Evolutionary conservation across 2,797 vertebrate species (phyloP).

Genomic region (Enteromius treurensis): DNA sequence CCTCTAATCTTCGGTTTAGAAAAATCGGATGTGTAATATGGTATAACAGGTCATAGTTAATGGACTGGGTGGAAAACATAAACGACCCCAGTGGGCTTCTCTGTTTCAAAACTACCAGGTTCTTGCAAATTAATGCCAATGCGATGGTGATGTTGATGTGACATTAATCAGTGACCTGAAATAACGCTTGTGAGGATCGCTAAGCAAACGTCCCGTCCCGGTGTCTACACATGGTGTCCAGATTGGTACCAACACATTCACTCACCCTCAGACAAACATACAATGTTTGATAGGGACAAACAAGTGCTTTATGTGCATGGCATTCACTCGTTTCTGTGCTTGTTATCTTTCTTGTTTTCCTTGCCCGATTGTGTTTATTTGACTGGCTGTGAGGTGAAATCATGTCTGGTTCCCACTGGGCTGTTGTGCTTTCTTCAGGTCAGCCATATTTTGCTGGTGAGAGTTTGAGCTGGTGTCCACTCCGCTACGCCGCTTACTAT

Average conservation of each 20-base stretch:
- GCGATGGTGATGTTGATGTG: slow-evolving; percentile 27
- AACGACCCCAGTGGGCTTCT: slow-evolving; percentile 49
- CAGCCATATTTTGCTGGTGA: slow-evolving; percentile 13
- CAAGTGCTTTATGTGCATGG: slow-evolving; percentile 8
- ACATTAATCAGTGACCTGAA: slow-evolving; percentile 49
- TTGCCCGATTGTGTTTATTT: slow-evolving; percentile 40
- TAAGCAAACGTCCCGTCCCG: slow-evolving; percentile 31
- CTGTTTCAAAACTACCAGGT: slow-evolving; percentile 35
- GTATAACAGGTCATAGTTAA: slow-evolving; percentile 41
- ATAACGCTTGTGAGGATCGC: background rate
- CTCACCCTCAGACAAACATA: slow-evolving; percentile 3
- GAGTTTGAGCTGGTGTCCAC: slow-evolving; percentile 29
- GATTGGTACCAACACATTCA: background rate
- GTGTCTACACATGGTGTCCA: slow-evolving; percentile 27
- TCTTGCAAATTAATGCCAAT: slow-evolving; percentile 44
- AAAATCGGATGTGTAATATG: slow-evolving; percentile 13
- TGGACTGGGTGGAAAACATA: slow-evolving; percentile 43
- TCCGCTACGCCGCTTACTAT: slow-evolving; percentile 6
- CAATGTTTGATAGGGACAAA: slow-evolving; percentile 26
- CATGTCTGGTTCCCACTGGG: slow-evolving; percentile 49
- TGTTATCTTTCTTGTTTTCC: slow-evolving; percentile 27
- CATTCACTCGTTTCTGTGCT: slow-evolving; percentile 33
- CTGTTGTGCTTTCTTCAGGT: slow-evolving; percentile 37
- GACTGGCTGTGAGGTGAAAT: slow-evolving; percentile 44
- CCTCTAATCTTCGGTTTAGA: slow-evolving; percentile 35